Percentiles rank a stretch among this genome's conserved stretches.
Conservation (phyloP, 2,888 invertebrate species). For the Pachycephus smyrnensis region DNA sequence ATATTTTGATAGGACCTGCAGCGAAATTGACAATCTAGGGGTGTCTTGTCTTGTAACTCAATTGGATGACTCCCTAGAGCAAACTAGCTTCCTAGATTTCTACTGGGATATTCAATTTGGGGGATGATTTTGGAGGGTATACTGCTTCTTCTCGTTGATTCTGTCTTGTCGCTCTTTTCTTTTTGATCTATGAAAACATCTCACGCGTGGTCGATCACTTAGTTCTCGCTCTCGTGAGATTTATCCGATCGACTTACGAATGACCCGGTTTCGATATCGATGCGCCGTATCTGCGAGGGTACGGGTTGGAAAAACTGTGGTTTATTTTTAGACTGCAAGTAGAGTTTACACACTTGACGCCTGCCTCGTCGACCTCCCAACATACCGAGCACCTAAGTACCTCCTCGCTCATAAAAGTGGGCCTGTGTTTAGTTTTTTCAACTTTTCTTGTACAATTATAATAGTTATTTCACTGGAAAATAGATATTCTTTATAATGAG, state of each 20-base stretch:
- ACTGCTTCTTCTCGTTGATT: background rate
- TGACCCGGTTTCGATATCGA: slow-evolving; percentile 3
- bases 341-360: slow-evolving; percentile 8
- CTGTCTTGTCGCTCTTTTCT: background rate
- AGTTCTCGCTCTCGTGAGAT: background rate
- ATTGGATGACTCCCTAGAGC: background rate
- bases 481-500: background rate
- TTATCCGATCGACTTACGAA: background rate
- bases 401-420: slow-evolving; percentile 1
- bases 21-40: background rate
- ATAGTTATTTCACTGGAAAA: background rate
- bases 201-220: background rate
- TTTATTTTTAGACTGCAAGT: slow-evolving; percentile 13
- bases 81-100: background rate
- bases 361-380: slow-evolving; percentile 6
- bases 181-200: background rate
- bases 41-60: background rate
- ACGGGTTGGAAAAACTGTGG: background rate
- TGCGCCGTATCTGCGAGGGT: slow-evolving; percentile 2
- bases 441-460: background rate
- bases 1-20: background rate
- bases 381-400: background rate
- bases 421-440: background rate
- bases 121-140: background rate
- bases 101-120: background rate